Base-by-base conservation (phyloP, 2,888 invertebrate species). In the Anarsia innoxiella region DNA sequence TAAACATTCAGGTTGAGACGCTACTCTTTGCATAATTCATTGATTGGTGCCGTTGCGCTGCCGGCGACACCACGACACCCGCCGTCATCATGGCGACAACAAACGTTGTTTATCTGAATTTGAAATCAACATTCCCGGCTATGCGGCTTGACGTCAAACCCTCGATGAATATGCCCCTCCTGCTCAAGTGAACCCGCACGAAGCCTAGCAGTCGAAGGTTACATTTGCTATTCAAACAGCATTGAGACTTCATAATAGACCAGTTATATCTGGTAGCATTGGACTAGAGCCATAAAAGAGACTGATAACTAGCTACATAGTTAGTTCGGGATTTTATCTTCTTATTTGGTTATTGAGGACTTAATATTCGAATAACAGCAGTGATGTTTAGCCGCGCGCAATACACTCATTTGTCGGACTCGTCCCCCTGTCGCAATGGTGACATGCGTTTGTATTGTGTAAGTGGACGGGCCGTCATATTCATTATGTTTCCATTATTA, bases 11-110 rank as follows among this genome's bases (percentile, higher is more conserved):
- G 53, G 41, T n/a, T 58, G 51, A 53, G 57, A 51, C 56, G 59
- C 52, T 58, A 56, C 56, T 55, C 60, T 59, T 66, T 82, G 70
- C 70, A 83, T 84, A 66, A 83, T 78, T 74, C 74, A 79, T 76
- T 64, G 69, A 70, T 69, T 59, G 60, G 54, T 56, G 56, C 49
- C 39, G 40, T 28, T 19, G 37, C 53, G 51, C 46, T 55, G 56
- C 32, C 6, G 31, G 9, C 12, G 31, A 12, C 11, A n/a, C 16
- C 3, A 15, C 16, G 6, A n/a, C 4, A n/a, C n/a, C n/a, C n/a
- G 29, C 11, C 11, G 19, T 31, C 12, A 6, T 46, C 44, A 42
- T 25, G 45, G 48, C 51, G 39, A 45, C 48, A 55, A 52, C 58
- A 53, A 56, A 55, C 45, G 40, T 41, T 61, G 51, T 63, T 62